Evolutionary conservation across 2,888 invertebrate genomes (phyloP).

Genomic region (Cataglyphis rosenhaueri): DNA sequence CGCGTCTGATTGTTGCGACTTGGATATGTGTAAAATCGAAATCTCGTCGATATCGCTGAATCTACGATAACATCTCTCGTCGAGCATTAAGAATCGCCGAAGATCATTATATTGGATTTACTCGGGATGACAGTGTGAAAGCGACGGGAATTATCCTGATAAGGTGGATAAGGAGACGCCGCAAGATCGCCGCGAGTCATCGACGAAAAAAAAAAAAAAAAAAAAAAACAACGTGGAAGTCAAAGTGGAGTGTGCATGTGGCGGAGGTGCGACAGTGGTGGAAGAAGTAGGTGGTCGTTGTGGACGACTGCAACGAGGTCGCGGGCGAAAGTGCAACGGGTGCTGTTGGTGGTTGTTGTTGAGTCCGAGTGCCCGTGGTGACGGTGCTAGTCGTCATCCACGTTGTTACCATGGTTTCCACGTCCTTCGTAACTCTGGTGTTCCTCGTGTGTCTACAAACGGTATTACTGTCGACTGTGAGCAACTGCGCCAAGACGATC

Average conservation of each 20-base stretch:
- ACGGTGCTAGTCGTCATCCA: conserved; percentile 76
- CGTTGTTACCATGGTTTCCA: conserved; percentile 84
- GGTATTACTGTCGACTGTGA: conserved; percentile 89
- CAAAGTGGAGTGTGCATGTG: conserved; percentile 73
- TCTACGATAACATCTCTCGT: not conserved
- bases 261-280: conserved; percentile 70
- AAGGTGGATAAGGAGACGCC: conserved; percentile 19
- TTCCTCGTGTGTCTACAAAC: conserved; percentile 88
- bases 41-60: not conserved
- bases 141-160: not conserved
- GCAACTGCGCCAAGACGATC: conserved; percentile 93
- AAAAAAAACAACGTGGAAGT: conserved; percentile 4
- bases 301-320: conserved; percentile 64
- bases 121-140: conserved; percentile 33
- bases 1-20: conserved; percentile 53
- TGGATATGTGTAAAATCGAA: conserved; percentile 7
- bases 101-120: not conserved
- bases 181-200: conserved; percentile 10
- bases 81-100: not conserved
- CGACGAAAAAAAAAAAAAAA: not conserved
- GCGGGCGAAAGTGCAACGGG: conserved; percentile 62
- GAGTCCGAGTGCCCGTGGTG: conserved; percentile 71
- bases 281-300: conserved; percentile 68
- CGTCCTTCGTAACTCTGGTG: conserved; percentile 84
- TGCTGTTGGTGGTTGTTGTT: conserved; percentile 62